Evolutionary conservation across 2,888 invertebrate genomes (phyloP), one percentile per base, ranked within the genome.

Genomic region (Caradrina clavipalpis): DNA sequence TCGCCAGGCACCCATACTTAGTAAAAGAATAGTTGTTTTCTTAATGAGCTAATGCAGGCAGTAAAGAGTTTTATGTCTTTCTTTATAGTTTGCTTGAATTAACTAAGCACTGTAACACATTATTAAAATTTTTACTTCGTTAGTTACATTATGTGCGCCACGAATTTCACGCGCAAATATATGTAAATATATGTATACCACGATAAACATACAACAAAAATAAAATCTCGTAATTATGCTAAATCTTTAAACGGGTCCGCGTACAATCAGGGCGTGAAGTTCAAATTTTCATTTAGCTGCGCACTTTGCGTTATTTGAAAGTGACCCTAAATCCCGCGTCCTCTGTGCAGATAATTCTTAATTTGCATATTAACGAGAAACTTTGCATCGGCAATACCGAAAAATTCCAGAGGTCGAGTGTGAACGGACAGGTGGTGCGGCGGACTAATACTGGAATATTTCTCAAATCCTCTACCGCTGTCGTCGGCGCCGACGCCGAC

Each of bases 331-430:
- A 91, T 90, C 90, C 89, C 82, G 86, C 87, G 90, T 92, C 92
- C 92, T 89, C 90, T 86, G 88, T 87, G 86, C 91, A 94, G 94
- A 93, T 94, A 92, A 92, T 92, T 94, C 93, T 94, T 93, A 91
- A 95, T 95, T 95, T 95, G 91, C 95, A 95, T 95, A 94, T 94
- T 95, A 95, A 95, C 94, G 94, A 95, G 95, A 93, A 94, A 94
- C 92, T 95, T 94, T 93, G 94, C 93, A 93, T 93, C 89, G 90
- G 88, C 90, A 88, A 92, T 91, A 91, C 89, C 91, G 91, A 95
- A 95, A 95, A 95, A 95, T 91, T 91, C 90, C 87, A 84, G 86
- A 89, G 91, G 89, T 89, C 87, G 90, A 89, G 88, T 95, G 95
- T 89, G 95, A 95, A 92, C 90, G 80, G 89, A 83, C 95, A 95